phyloP scores from a whole-genome alignment of 2,113 vertebrate species.

The Peromyscus maniculatus region DNA sequence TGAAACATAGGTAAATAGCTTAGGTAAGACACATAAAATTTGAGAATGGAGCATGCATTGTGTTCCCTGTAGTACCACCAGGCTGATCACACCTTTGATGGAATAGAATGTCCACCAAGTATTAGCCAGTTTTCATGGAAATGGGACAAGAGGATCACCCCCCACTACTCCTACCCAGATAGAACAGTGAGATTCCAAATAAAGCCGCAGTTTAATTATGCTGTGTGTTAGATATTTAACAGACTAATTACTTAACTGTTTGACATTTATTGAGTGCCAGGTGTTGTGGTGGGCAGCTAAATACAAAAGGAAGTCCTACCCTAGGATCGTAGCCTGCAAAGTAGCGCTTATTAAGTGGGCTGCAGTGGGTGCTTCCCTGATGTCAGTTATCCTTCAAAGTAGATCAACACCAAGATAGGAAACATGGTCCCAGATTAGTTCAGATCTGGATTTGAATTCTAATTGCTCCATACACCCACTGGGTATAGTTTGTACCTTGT shows the following conservation, averaged over 20 bases:
- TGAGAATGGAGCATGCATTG: background rate
- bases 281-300: background rate
- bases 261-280: background rate
- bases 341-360: background rate
- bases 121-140: background rate
- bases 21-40: background rate
- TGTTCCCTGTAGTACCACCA: background rate
- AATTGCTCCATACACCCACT: background rate
- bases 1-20: background rate
- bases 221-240: background rate
- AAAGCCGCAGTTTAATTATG: background rate
- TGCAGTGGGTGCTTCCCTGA: fast-evolving
- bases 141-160: background rate
- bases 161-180: background rate
- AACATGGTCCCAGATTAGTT: background rate
- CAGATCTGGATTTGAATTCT: background rate
- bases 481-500: background rate
- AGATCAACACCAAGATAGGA: background rate
- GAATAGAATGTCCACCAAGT: background rate
- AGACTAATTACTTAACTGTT: background rate
- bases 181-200: background rate
- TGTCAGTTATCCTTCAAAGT: background rate
- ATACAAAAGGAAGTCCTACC: background rate
- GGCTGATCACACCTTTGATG: background rate
- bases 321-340: background rate